Base-by-base conservation (phyloP, 2,888 invertebrate genomes). In the Resseliella maxima region DNA sequence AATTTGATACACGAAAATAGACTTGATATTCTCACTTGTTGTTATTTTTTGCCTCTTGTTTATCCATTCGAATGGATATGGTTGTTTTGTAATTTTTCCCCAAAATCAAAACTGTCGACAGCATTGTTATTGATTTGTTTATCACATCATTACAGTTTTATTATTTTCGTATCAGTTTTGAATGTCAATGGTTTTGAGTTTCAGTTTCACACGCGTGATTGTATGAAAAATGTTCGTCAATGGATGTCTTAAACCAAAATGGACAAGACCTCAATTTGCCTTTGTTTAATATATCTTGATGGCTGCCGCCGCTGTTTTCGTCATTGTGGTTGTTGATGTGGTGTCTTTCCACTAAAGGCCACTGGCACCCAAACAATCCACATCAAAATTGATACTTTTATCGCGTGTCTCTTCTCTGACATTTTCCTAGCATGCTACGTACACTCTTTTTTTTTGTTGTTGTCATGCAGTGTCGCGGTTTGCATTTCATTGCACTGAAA, bases 231-330 rank as follows among this genome's bases (percentile, higher is more conserved):
- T 59, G 59, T 59, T 24, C 31, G 72, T 15, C 72, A 72, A 1
- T 72, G 3, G 72, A 35, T 72, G 31, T 72, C 72, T 72, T 24
- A 24, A 24, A 24, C 59, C 1, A 2, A 59, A 3, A 2, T 3
- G 72, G 31, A 31, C 72, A 72, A 72, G n/a, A 72, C 72, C 72
- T 72, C 15, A 72, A 72, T 72, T 72, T 72, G 31, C 72, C 15
- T 31, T 72, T 35, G 10, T 72, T 72, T 31, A 12, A 72, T 72
- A 35, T n/a, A 35, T 31, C n/a, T 1, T 31, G 72, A 35, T 72
- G 59, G 59, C 3, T 24, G n/a, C 24, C n/a, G 24, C 27, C 59
- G n/a, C 24, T 24, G 24, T 31, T 72, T 31, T 72, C 35, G 15
- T 35, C 5, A 18, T 18, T 12, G 27, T 24, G 6, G 41, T 8